Conservation (phyloP, 2,797 vertebrate species). For the Neostethus bicornis region DNA sequence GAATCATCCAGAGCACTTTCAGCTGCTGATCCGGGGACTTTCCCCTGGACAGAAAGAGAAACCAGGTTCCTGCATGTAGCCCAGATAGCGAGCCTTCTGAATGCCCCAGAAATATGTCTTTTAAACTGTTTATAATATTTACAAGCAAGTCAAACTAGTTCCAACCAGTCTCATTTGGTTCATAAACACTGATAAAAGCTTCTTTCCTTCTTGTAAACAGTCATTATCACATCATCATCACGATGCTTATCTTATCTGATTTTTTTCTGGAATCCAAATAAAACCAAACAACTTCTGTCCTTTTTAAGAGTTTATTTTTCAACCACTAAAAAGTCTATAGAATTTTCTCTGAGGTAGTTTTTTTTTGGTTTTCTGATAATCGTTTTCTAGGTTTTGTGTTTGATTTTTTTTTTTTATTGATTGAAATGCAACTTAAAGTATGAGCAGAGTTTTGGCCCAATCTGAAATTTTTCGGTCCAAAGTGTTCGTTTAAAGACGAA, state of each 20-base stretch:
- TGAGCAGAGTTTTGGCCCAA: no score
- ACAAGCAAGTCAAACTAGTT: neutral
- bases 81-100: conserved; percentile 76
- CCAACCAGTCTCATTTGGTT: neutral
- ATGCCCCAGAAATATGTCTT: no score
- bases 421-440: no score
- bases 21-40: conserved; percentile 77
- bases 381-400: no score
- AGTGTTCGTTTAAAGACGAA: no score
- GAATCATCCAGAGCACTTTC: conserved; percentile 65
- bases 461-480: no score
- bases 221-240: neutral
- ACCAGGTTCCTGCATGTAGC: conserved; percentile 50
- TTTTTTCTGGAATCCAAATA: neutral
- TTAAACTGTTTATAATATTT: no score
- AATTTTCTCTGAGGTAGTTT: no score
- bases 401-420: no score
- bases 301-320: neutral
- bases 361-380: no score
- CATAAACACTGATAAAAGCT: neutral
- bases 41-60: conserved; percentile 67
- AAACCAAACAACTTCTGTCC: conserved; percentile 3
- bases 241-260: neutral
- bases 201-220: neutral
- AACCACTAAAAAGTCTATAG: no score